These are phyloP conservation scores for Heliothis peltigera DNA, from an alignment of 2,888 invertebrate species.

Conservation along the genomic window DNA sequence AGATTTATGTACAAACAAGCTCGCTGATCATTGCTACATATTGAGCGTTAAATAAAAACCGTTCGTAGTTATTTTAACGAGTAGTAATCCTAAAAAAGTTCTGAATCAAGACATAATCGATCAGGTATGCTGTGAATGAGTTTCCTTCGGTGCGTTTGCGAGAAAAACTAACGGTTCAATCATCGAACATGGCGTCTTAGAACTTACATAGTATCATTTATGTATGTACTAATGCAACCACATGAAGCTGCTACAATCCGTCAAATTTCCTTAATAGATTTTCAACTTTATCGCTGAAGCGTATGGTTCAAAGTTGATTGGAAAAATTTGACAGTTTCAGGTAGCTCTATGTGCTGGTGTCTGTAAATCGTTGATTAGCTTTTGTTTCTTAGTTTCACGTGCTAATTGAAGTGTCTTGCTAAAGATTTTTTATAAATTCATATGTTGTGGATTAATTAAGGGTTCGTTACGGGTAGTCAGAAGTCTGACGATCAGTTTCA, in stretches of 20 bases:
- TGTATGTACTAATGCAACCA: too few relatives aligned
- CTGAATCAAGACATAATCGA: slow-evolving; percentile 59
- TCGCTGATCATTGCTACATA: slow-evolving; percentile 54
- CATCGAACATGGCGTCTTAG: slow-evolving; percentile 46
- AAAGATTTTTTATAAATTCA: slow-evolving; percentile 9
- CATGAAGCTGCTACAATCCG: too few relatives aligned
- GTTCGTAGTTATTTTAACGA: slow-evolving; percentile 59
- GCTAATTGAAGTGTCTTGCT: slow-evolving; percentile 20
- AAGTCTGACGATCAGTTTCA: too few relatives aligned
- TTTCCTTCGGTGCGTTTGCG: slow-evolving; percentile 51
- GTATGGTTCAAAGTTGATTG: too few relatives aligned
- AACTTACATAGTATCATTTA: slow-evolving; percentile 24
- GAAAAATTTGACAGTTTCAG: too few relatives aligned
- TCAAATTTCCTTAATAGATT: too few relatives aligned
- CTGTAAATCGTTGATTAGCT: slow-evolving; percentile 29
- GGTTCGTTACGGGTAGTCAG: too few relatives aligned
- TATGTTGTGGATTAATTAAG: background rate
- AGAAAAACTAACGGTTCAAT: slow-evolving; percentile 60
- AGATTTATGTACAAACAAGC: slow-evolving; percentile 53
- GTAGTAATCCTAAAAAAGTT: slow-evolving; percentile 51
- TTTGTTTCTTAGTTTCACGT: slow-evolving; percentile 11
- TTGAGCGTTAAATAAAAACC: slow-evolving; percentile 46
- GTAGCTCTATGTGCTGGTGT: too few relatives aligned
- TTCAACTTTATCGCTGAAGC: too few relatives aligned
- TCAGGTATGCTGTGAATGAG: slow-evolving; percentile 57